Evolutionary conservation across 1,140 invertebrate species (phyloP).

Genomic region (Ditylenchus dipsaci): DNA sequence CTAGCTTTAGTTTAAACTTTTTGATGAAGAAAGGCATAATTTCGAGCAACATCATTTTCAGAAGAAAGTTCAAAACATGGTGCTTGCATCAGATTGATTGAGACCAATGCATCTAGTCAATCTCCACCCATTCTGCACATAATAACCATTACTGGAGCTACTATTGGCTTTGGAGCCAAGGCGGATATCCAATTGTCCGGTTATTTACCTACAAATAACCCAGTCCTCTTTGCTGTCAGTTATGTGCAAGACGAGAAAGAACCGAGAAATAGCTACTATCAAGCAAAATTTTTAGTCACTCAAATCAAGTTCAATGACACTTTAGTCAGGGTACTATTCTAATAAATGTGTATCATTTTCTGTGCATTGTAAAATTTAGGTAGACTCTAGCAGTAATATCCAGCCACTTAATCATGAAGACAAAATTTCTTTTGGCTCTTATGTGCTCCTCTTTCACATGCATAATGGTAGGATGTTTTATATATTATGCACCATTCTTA

Average conservation of each 20-base stretch:
- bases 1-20: no score
- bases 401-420: background rate
- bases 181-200: background rate
- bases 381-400: background rate
- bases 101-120: background rate
- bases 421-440: background rate
- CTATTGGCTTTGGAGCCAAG: background rate
- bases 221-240: background rate
- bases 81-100: conserved; percentile 10
- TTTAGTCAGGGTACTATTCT: no score
- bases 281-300: background rate
- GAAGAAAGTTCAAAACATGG: conserved; percentile 5
- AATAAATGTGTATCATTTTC: no score
- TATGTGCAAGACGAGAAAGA: conserved; percentile 2
- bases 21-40: no score
- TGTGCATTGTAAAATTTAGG: no score
- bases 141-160: conserved; percentile 8
- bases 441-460: background rate
- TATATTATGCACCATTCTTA: no score
- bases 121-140: conserved; percentile 5
- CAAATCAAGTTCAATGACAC: no score
- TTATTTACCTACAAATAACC: background rate
- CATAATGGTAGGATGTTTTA: background rate
- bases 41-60: no score
- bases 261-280: background rate